A percentile compares a stretch with the other conserved stretches of the same genome.
These are phyloP conservation scores for Crenichthys baileyi DNA, from an alignment of 2,797 vertebrate species.

Conservation along the genomic window DNA sequence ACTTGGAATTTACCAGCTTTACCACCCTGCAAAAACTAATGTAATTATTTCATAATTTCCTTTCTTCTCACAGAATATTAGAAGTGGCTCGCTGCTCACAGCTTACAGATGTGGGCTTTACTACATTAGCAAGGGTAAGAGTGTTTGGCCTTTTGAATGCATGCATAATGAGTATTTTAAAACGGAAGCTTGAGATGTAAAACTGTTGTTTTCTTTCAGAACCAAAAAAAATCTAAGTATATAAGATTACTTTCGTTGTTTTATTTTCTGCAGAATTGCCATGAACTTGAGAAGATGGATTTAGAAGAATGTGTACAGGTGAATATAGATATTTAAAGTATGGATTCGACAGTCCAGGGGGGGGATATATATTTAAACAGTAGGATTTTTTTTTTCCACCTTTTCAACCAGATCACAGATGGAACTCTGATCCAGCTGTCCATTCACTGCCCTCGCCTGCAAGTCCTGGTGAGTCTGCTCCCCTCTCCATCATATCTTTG, in stretches of 20 bases:
- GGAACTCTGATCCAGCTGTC: slow-evolving; percentile 96
- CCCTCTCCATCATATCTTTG: background rate
- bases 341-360: background rate
- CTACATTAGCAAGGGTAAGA: slow-evolving; percentile 94
- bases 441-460: slow-evolving; percentile 95
- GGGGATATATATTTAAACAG: background rate
- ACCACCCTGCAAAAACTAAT: background rate
- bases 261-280: slow-evolving; percentile 87
- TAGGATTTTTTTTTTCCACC: slow-evolving; percentile 18
- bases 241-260: background rate
- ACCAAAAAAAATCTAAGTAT: too few species aligned
- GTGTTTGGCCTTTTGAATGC: background rate
- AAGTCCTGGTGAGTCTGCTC: slow-evolving; percentile 90
- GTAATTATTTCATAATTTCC: slow-evolving; percentile 18
- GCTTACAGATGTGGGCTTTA: slow-evolving; percentile 96
- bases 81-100: slow-evolving; percentile 97
- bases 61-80: slow-evolving; percentile 86
- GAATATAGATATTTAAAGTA: slow-evolving; percentile 25
- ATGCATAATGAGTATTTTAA: background rate
- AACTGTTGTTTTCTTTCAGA: too few species aligned
- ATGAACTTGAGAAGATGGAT: slow-evolving; percentile 99
- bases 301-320: slow-evolving; percentile 99
- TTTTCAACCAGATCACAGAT: slow-evolving; percentile 89
- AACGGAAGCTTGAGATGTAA: background rate
- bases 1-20: background rate